Conservation (phyloP, 2,113 vertebrate species). For the Phalacrocorax aristotelis region DNA sequence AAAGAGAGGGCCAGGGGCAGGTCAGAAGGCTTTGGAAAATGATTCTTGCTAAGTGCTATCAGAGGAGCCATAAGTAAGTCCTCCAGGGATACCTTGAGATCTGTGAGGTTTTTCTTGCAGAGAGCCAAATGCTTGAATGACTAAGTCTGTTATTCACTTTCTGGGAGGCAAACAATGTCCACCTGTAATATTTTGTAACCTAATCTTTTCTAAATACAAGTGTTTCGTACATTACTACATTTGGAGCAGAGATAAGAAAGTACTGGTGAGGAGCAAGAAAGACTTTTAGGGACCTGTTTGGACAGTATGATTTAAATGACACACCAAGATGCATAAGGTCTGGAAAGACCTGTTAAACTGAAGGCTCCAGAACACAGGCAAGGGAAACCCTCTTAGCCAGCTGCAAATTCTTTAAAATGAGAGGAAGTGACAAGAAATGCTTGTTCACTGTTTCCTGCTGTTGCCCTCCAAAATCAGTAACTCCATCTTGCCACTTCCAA, state of each 20-base stretch:
- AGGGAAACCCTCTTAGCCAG: not conserved
- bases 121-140: not conserved
- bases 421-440: not conserved
- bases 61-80: not conserved
- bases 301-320: not conserved
- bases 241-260: not conserved
- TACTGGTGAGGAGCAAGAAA: not conserved
- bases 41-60: not conserved
- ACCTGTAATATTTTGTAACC: not conserved
- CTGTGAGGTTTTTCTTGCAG: not conserved
- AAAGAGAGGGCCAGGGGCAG: not conserved
- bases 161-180: not conserved
- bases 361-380: not conserved
- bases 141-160: not conserved
- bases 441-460: not conserved
- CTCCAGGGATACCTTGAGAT: not conserved
- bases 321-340: rapidly evolving
- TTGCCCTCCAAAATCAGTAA: not conserved
- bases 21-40: constrained; percentile 9
- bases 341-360: not conserved
- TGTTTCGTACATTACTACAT: not conserved
- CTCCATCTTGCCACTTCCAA: not conserved
- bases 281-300: not conserved
- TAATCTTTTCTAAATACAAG: not conserved
- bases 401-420: not conserved